Conservation (phyloP, 2,888 invertebrate species). For the Scaptomyza parva region DNA sequence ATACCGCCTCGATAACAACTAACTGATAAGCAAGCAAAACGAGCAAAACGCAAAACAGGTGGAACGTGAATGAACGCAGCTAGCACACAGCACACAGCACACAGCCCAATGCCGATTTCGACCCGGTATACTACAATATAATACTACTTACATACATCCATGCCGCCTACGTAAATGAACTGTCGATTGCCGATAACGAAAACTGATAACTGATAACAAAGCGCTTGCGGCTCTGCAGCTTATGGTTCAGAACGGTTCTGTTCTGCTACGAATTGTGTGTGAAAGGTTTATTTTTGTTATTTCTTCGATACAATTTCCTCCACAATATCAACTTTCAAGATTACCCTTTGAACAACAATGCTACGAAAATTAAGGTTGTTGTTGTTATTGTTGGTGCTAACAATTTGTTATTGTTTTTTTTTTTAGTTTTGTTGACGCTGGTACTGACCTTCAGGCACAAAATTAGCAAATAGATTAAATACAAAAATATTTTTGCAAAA, state of each 20-base stretch:
- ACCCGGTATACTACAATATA: not conserved
- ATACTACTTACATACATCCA: not conserved
- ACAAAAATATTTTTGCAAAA: conserved; percentile 30
- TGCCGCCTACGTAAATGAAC: conserved; percentile 37
- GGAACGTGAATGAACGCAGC: conserved; percentile 78
- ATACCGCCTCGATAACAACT: conserved; percentile 46
- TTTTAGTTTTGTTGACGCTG: conserved; percentile 63
- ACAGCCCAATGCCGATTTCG: too few relatives aligned
- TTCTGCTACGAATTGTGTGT: not conserved
- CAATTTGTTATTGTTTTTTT: conserved; percentile 23
- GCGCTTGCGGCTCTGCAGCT: conserved; percentile 10
- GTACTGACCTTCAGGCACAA: conserved; percentile 74
- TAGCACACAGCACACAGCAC: too few relatives aligned
- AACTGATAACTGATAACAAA: conserved; percentile 44
- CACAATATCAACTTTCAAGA: conserved; percentile 69
- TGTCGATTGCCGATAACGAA: conserved; percentile 29
- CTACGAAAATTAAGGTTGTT: conserved; percentile 32
- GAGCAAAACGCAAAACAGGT: conserved; percentile 61
- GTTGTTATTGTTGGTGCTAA: conserved; percentile 39
- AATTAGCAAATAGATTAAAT: conserved; percentile 70
- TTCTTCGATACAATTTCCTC: conserved; percentile 66
- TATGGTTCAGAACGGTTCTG: not conserved
- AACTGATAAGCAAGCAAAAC: not conserved
- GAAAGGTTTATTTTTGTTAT: conserved; percentile 13
- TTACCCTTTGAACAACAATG: conserved; percentile 30